A percentile compares a stretch with the other conserved stretches of the same genome.
Conservation (phyloP, 1,140 invertebrate genomes). For the Zaprionus capensis region DNA sequence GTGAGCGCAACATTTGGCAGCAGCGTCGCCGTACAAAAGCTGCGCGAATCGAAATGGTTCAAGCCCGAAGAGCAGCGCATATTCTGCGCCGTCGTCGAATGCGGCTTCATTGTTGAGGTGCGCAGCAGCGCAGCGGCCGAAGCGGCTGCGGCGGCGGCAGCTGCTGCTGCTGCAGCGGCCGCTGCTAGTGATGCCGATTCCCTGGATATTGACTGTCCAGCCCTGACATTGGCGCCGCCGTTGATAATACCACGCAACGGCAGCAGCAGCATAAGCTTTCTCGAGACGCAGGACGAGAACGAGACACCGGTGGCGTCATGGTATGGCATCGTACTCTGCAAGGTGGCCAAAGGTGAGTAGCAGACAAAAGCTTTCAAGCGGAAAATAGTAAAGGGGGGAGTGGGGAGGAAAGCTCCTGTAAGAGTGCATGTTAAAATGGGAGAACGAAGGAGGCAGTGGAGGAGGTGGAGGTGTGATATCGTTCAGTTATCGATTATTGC, state of each 20-base stretch:
- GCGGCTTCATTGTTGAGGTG: slow-evolving; percentile 88
- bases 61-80: slow-evolving; percentile 87
- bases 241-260: slow-evolving; percentile 71
- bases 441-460: background rate
- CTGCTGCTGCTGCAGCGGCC: slow-evolving; percentile 55
- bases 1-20: slow-evolving; percentile 85
- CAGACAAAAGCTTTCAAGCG: slow-evolving; percentile 5
- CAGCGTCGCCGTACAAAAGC: slow-evolving; percentile 88
- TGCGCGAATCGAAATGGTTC: slow-evolving; percentile 89
- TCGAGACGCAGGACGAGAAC: slow-evolving; percentile 79
- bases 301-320: slow-evolving; percentile 78
- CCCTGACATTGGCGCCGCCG: slow-evolving; percentile 35
- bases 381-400: background rate
- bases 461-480: background rate
- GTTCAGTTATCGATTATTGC: background rate
- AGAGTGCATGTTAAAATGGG: background rate
- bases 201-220: slow-evolving; percentile 66
- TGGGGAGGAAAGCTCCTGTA: slow-evolving; percentile 7
- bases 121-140: slow-evolving; percentile 83
- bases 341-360: slow-evolving; percentile 87
- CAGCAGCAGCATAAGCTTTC: slow-evolving; percentile 68
- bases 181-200: slow-evolving; percentile 55
- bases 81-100: slow-evolving; percentile 88
- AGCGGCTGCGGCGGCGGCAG: slow-evolving; percentile 57
- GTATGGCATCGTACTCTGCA: slow-evolving; percentile 88